Conservation (phyloP, 1,140 invertebrate genomes). For the Leucophenga varia region DNA sequence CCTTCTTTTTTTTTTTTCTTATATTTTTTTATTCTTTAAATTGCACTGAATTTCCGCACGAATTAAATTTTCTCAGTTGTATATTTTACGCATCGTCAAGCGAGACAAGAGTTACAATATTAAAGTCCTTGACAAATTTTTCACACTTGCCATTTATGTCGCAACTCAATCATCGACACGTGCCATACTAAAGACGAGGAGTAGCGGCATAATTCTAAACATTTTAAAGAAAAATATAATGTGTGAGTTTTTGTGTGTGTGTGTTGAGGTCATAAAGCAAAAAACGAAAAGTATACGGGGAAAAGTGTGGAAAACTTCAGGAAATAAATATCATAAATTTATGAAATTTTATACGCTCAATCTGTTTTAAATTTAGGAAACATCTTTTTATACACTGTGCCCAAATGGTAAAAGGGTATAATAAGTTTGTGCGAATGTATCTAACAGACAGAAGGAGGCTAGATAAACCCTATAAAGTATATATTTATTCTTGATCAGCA, state of each 20-base stretch:
- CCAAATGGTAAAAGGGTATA: too few species aligned
- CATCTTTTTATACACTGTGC: constrained; percentile 7
- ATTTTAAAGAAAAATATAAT: constrained; percentile 17
- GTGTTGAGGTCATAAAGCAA: too few species aligned
- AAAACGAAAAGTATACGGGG: too few species aligned
- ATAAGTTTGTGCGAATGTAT: too few species aligned
- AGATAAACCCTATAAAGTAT: too few species aligned
- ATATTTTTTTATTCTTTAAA: too few species aligned
- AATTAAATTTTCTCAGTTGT: constrained; percentile 38
- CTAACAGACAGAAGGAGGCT: too few species aligned
- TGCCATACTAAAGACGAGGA: constrained; percentile 42
- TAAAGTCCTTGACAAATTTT: constrained; percentile 46
- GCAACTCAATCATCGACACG: constrained; percentile 41
- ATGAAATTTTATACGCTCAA: constrained; percentile 34
- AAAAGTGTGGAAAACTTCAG: too few species aligned
- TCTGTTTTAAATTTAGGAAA: constrained; percentile 17
- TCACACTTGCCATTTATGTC: constrained; percentile 31
- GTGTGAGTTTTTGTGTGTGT: too few species aligned
- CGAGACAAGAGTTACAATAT: constrained; percentile 32
- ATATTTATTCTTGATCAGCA: too few species aligned
- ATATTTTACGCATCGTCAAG: constrained; percentile 45
- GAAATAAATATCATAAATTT: constrained; percentile 4
- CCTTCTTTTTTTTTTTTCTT: too few species aligned
- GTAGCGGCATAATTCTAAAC: constrained; percentile 32
- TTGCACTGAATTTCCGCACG: constrained; percentile 53